A percentile compares a stretch with the other conserved stretches of the same genome.
Evolutionary conservation across 1,140 invertebrate species (phyloP).

Genomic region (Formica selysi): DNA sequence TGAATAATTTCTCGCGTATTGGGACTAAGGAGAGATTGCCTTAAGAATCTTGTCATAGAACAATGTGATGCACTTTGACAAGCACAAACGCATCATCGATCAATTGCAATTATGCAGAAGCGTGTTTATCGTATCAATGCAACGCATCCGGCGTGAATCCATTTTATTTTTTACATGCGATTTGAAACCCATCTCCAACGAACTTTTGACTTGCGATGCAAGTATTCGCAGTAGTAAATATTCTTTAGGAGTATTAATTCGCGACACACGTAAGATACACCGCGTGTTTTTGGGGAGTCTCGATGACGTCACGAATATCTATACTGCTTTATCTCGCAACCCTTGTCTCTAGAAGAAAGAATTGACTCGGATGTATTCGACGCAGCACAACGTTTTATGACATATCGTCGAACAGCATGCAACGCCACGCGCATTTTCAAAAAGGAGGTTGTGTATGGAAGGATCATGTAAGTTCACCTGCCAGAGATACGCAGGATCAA

Average conservation of each 20-base stretch:
- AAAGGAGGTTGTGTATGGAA: neutral
- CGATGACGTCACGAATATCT: neutral
- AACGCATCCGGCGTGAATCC: neutral
- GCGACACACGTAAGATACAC: neutral
- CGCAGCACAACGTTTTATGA: neutral
- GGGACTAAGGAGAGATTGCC: neutral
- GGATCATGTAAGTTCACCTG: conserved; percentile 39
- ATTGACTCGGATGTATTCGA: neutral
- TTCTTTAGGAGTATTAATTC: neutral
- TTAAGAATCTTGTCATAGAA: neutral
- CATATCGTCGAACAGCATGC: neutral
- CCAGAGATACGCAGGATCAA: conserved; percentile 58
- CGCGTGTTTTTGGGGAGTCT: neutral
- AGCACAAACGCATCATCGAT: neutral
- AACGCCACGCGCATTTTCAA: conserved; percentile 31
- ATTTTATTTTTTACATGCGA: neutral
- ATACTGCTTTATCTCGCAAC: too few relatives aligned
- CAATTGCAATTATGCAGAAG: neutral
- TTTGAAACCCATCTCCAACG: neutral
- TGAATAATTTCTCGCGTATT: neutral
- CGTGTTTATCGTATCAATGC: neutral
- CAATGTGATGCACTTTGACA: neutral
- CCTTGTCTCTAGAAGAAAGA: neutral
- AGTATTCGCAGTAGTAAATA: neutral
- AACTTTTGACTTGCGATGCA: neutral